Evolutionary conservation across 2,888 invertebrate species (phyloP).

Genomic region (Calameuta idolon): DNA sequence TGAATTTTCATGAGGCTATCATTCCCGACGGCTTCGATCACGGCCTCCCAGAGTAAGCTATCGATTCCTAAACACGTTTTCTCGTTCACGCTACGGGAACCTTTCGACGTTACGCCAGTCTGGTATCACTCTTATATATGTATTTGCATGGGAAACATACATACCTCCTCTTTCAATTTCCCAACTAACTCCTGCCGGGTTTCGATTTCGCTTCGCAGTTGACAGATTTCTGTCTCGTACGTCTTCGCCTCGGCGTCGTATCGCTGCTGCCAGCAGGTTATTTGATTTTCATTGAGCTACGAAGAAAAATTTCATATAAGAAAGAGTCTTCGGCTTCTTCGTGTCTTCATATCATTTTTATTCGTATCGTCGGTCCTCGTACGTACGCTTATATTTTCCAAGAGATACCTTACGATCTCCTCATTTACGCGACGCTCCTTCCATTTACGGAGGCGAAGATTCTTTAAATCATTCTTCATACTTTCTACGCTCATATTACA

Average conservation of each 20-base stretch:
- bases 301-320: conserved; percentile 13
- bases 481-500: conserved; percentile 51
- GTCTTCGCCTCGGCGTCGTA: conserved; percentile 61
- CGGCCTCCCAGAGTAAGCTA: not conserved
- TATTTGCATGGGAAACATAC: conserved; percentile 42
- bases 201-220: conserved; percentile 62
- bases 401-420: conserved; percentile 58
- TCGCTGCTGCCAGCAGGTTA: conserved; percentile 61
- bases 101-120: conserved; percentile 34
- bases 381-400: conserved; percentile 52
- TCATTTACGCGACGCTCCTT: conserved; percentile 61
- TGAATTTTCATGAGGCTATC: conserved; percentile 31
- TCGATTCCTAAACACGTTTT: conserved; percentile 25
- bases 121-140: conserved; percentile 28
- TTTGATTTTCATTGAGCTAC: conserved; percentile 59
- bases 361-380: not conserved
- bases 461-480: conserved; percentile 48
- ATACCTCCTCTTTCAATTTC: conserved; percentile 59
- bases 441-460: conserved; percentile 53
- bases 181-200: conserved; percentile 54
- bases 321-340: not conserved
- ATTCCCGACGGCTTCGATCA: not conserved
- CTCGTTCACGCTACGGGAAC: conserved; percentile 32
- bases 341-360: not conserved
- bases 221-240: conserved; percentile 58